Percentiles rank a stretch among this genome's conserved stretches.
Evolutionary conservation across 2,113 vertebrate species (phyloP).

Genomic region (zebrafish (Danio rerio)): DNA sequence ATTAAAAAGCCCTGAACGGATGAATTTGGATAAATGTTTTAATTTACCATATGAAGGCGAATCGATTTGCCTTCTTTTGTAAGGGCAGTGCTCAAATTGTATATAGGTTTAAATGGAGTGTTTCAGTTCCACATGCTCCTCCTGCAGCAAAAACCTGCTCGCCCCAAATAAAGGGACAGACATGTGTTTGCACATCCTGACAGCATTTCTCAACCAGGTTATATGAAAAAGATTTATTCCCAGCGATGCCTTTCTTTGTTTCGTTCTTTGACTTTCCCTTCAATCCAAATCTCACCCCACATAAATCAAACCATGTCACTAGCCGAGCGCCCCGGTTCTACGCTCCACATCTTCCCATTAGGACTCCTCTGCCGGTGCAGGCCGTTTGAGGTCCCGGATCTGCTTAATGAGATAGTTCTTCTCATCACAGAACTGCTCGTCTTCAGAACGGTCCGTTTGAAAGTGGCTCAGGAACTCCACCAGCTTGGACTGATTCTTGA

Average conservation of each 20-base stretch:
- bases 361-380: slow-evolving; percentile 72
- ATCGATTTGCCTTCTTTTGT: slow-evolving; percentile 12
- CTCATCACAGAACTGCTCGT: slow-evolving; percentile 96
- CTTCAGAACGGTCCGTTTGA: slow-evolving; percentile 92
- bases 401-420: slow-evolving; percentile 99
- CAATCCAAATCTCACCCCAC: slow-evolving; percentile 43
- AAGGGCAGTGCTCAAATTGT: slow-evolving; percentile 11
- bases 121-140: slow-evolving; percentile 19
- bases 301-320: slow-evolving; percentile 56
- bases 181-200: slow-evolving; percentile 28
- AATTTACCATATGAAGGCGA: background rate
- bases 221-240: slow-evolving; percentile 28
- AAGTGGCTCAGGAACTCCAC: slow-evolving; percentile 97
- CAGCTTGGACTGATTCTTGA: slow-evolving; percentile 97
- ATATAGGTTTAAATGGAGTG: slow-evolving; percentile 26
- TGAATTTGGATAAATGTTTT: background rate
- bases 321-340: slow-evolving; percentile 45
- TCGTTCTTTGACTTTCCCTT: slow-evolving; percentile 35
- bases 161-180: slow-evolving; percentile 20
- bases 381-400: slow-evolving; percentile 94
- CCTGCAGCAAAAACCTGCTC: slow-evolving; percentile 11
- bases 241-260: slow-evolving; percentile 32
- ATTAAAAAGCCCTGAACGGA: background rate
- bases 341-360: slow-evolving; percentile 49
- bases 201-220: slow-evolving; percentile 35